These are phyloP conservation scores for Macroteleia sp. DNA, from an alignment of 2,888 invertebrate genomes.

Conservation along the genomic window DNA sequence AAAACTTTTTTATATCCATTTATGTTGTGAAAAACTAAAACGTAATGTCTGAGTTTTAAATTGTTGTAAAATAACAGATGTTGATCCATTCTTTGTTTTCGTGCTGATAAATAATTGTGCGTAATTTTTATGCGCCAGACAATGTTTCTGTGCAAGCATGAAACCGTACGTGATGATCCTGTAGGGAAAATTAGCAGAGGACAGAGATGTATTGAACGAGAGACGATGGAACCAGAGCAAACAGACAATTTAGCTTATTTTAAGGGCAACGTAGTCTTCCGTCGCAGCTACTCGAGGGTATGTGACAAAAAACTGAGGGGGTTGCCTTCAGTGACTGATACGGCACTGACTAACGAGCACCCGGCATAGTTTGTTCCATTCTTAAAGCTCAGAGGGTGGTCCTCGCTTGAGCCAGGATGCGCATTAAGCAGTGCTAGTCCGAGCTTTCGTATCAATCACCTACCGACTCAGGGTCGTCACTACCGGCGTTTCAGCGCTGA, in stretches of 20 bases:
- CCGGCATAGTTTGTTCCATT: slow-evolving; percentile 73
- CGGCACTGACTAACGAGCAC: slow-evolving; percentile 80
- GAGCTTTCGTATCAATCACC: slow-evolving; percentile 81
- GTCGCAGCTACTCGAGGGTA: slow-evolving; percentile 62
- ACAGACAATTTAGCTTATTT: slow-evolving; percentile 80
- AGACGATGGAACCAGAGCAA: slow-evolving; percentile 72
- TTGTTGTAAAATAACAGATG: too few relatives aligned
- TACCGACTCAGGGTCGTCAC: slow-evolving; percentile 67
- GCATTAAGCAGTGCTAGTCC: slow-evolving; percentile 79
- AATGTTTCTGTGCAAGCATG: slow-evolving; percentile 56
- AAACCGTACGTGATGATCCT: slow-evolving; percentile 64
- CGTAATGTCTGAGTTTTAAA: too few relatives aligned
- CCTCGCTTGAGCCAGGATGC: slow-evolving; percentile 66
- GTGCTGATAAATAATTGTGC: slow-evolving; percentile 46
- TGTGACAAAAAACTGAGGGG: slow-evolving; percentile 70
- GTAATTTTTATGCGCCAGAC: slow-evolving; percentile 58
- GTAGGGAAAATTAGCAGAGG: slow-evolving; percentile 56
- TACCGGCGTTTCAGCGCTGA: slow-evolving; percentile 67
- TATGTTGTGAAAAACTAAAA: too few relatives aligned
- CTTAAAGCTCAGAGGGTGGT: slow-evolving; percentile 75
- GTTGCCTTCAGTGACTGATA: slow-evolving; percentile 81
- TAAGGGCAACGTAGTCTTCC: slow-evolving; percentile 70
- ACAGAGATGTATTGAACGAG: slow-evolving; percentile 59
- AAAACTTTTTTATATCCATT: too few relatives aligned
- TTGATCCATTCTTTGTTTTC: neutral